phyloP scores from a whole-genome alignment of 2,797 vertebrate species.

The Notolepis coatsorum region DNA sequence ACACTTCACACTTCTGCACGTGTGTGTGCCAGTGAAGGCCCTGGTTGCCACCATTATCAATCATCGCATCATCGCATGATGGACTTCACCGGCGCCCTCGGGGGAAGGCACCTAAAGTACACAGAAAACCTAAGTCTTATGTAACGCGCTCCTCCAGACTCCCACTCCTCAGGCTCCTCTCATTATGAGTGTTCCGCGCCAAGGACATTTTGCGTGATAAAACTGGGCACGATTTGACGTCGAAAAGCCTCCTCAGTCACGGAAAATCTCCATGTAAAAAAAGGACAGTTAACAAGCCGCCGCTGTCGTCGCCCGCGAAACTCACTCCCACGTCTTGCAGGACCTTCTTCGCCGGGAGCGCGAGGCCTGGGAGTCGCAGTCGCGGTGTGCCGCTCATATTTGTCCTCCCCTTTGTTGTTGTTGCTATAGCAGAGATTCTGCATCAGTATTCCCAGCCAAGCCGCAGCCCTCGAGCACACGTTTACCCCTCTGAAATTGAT shows the following conservation, averaged over 20 bases:
- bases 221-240: constrained; percentile 35
- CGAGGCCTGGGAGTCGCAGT: constrained; percentile 53
- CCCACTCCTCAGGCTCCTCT: constrained; percentile 46
- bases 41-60: not conserved
- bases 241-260: constrained; percentile 32
- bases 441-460: constrained; percentile 34
- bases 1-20: not conserved
- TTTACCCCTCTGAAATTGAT: constrained; percentile 1
- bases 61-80: not conserved
- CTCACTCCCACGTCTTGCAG: constrained; percentile 52
- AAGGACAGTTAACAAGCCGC: constrained; percentile 52
- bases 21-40: too few species aligned
- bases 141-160: constrained; percentile 43
- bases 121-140: constrained; percentile 25
- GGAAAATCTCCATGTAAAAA: constrained; percentile 63
- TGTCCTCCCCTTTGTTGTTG: constrained; percentile 21
- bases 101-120: not conserved
- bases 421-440: constrained; percentile 39
- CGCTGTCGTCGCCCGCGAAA: constrained; percentile 47
- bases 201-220: constrained; percentile 39
- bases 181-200: constrained; percentile 38
- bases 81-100: not conserved
- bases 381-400: constrained; percentile 46
- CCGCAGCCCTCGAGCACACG: constrained; percentile 26
- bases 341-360: constrained; percentile 27